Conservation (phyloP, 2,888 invertebrate genomes). For the Xylota segnis region DNA sequence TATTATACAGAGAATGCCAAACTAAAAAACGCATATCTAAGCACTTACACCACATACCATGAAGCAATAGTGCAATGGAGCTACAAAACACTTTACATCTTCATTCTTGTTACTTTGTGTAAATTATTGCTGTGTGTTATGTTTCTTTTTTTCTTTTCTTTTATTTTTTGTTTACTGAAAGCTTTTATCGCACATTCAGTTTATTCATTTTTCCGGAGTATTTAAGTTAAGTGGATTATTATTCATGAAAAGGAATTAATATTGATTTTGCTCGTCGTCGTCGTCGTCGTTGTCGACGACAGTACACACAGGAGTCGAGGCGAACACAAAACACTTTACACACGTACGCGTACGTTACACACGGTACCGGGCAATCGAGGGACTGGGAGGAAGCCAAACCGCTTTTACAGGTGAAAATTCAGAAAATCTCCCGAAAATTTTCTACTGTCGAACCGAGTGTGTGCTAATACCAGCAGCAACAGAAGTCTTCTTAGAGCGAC, state of each 20-base stretch:
- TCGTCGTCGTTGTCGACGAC: slow-evolving; percentile 6
- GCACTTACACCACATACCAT: slow-evolving; percentile 34
- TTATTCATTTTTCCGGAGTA: slow-evolving; percentile 57
- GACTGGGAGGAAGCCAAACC: background rate
- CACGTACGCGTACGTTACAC: slow-evolving; percentile 28
- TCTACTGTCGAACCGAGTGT: background rate
- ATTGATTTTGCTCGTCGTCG: slow-evolving; percentile 58
- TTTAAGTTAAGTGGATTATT: slow-evolving; percentile 71
- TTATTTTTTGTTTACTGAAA: slow-evolving; percentile 25
- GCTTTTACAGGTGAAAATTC: slow-evolving; percentile 34
- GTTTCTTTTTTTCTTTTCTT: slow-evolving; percentile 7
- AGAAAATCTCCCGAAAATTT: background rate
- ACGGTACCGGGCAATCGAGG: background rate
- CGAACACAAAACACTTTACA: slow-evolving; percentile 27
- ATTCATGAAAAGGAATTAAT: slow-evolving; percentile 72
- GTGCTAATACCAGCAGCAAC: slow-evolving; percentile 21
- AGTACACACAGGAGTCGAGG: slow-evolving; percentile 31
- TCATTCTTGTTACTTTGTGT: slow-evolving; percentile 9
- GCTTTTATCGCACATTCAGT: slow-evolving; percentile 65
- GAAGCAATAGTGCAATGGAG: slow-evolving; percentile 1
- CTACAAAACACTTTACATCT: slow-evolving; percentile 40
- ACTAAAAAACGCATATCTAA: slow-evolving; percentile 11
- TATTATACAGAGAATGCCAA: slow-evolving; percentile 7
- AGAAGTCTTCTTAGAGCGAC: slow-evolving; percentile 36
- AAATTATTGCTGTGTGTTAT: slow-evolving; percentile 22